Percentiles rank a stretch among this genome's conserved stretches.
These are phyloP conservation scores for Ochropleura plecta DNA, from an alignment of 2,888 invertebrate genomes.

Conservation along the genomic window DNA sequence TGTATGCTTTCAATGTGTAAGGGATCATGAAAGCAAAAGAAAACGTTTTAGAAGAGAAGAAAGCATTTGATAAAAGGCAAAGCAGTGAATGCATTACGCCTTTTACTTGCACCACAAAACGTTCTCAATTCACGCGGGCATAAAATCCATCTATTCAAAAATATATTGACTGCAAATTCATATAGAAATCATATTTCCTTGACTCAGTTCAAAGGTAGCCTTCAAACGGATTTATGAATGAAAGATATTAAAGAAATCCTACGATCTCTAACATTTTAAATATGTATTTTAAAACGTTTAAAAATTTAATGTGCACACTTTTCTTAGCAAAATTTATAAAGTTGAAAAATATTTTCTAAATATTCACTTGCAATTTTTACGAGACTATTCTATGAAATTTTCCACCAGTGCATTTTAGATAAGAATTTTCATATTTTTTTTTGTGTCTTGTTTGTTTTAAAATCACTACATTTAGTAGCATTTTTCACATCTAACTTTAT, in stretches of 20 bases:
- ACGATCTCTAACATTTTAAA: constrained; percentile 7
- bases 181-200: constrained; percentile 70
- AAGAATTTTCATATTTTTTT: background rate
- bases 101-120: constrained; percentile 26
- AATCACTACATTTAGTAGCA: background rate
- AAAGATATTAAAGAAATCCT: constrained; percentile 17
- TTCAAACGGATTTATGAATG: constrained; percentile 20
- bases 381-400: background rate
- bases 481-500: too few species aligned
- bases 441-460: background rate
- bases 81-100: background rate
- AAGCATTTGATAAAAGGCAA: background rate
- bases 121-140: constrained; percentile 37
- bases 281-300: background rate
- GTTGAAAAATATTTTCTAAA: background rate
- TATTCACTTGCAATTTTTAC: background rate
- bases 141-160: constrained; percentile 58
- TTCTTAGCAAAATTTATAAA: background rate
- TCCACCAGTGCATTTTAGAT: background rate
- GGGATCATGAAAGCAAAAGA: background rate
- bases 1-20: background rate
- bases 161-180: constrained; percentile 68
- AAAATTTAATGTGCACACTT: background rate
- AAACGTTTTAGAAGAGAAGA: background rate
- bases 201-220: constrained; percentile 21